Base-by-base conservation (phyloP, 2,113 vertebrate genomes). In the Oryzias melastigma region DNA sequence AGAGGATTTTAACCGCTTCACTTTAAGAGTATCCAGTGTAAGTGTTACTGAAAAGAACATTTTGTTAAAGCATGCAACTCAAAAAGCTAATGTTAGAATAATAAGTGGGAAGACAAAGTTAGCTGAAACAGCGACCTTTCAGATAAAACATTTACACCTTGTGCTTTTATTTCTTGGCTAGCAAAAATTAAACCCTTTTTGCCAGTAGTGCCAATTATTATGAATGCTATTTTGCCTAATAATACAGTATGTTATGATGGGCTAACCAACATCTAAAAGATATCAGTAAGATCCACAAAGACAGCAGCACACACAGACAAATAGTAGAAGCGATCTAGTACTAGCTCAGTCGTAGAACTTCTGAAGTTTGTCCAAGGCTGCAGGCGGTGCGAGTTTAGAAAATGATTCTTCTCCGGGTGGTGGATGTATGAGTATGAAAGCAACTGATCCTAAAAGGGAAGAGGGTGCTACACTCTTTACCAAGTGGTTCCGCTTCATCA, bases 31-130 rank as follows among this genome's bases (percentile, higher is more conserved):
- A 95, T 94, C 95, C 96, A 96, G 94, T 89, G 89, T 90, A 82
- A 87, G 94, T 96, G 95, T 96, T 96, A 97, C 95, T 93, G 94
- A 95, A 96, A 95, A 94, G 94, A 94, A 94, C 93, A 94, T 98
- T 95, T 94, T 95, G 94, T 95, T 95, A 92, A 95, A 95, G 96
- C 95, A 98, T 98, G 96, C 95, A 89, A 94, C 93, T 93, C 92
- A 95, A 94, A 98, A 92, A 90, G 93, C 93, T 96, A 97, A 94
- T 93, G 89, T 95, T 96, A 96, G 95, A 94, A 85, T 93, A 92
- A 94, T 95, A 95, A 94, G 75, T 85, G 92, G 94, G 93, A 94
- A 71, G 95, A 89, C 85, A 86, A 86, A 81, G 74, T 86, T 87
- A 84, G 83, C 84, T 85, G 75, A 89, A 85, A 89, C 75, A 73